These are phyloP conservation scores for Melangyna quadrimaculata DNA, from an alignment of 2,888 invertebrate genomes.

Conservation along the genomic window DNA sequence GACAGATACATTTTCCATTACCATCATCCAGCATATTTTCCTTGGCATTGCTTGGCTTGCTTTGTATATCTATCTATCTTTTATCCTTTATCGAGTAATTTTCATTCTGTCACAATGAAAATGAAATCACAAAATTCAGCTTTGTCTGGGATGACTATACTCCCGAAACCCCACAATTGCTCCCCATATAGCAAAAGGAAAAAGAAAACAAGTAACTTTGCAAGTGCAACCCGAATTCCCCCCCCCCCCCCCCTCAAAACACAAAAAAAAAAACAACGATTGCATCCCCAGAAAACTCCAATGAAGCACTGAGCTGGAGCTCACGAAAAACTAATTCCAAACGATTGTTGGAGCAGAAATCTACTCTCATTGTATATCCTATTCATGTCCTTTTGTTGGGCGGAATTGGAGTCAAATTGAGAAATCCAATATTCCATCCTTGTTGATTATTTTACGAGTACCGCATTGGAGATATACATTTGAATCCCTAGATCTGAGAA, in stretches of 20 bases:
- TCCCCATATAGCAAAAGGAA: neutral
- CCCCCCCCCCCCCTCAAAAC: neutral
- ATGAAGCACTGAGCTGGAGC: neutral
- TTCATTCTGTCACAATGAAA: constrained; percentile 56
- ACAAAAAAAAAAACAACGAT: neutral
- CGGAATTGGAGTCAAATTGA: constrained; percentile 42
- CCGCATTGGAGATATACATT: constrained; percentile 34
- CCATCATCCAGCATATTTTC: constrained; percentile 34
- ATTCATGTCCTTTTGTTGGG: constrained; percentile 29
- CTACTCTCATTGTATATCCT: constrained; percentile 30
- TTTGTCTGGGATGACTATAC: constrained; percentile 7
- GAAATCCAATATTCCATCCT: constrained; percentile 55
- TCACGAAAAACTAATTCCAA: constrained; percentile 55
- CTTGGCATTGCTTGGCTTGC: constrained; percentile 25
- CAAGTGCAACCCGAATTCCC: constrained; percentile 18
- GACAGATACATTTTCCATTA: constrained; percentile 66
- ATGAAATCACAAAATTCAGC: constrained; percentile 39
- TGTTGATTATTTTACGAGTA: constrained; percentile 65
- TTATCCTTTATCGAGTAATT: constrained; percentile 56
- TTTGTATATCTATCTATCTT: neutral
- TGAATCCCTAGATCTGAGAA: constrained; percentile 44
- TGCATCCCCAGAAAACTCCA: constrained; percentile 4
- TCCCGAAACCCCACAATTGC: neutral
- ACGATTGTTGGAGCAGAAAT: constrained; percentile 40
- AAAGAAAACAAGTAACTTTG: neutral